Base-by-base conservation (phyloP, 1,140 invertebrate species). In the Diploscapter pachys region DNA sequence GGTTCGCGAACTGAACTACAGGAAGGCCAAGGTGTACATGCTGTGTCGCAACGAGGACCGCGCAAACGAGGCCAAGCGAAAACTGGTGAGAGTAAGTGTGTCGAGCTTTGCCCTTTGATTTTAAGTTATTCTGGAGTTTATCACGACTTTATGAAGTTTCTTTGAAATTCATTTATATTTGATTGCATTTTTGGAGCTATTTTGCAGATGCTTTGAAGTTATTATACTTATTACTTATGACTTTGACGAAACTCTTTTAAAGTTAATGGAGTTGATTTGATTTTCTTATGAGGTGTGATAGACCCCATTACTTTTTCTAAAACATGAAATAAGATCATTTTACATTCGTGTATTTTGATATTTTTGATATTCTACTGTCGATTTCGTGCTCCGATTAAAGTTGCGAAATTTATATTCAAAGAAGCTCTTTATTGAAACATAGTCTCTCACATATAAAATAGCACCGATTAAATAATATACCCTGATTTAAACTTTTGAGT, bases 1-100 rank as follows among this genome's bases (percentile, higher is more conserved):
- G 2, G 76, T 69, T 6, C 52, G 64, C 5, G 59, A 69, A n/a
- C 62, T 79, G 52, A 79, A 79, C 63, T 49, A 74, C 52, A 78
- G 54, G 31, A 72, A 72, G 56, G 78, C 75, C 50, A 79, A 78
- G 61, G 71, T 78, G 3, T 78, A 78, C 68, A 72, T 78, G 74
- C 57, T 78, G 56, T 78, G 77, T 66, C 48, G 77, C 4, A 78
- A 54, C 63, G 77, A 78, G 50, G 68, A 78, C 31, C 65, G 65
- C 2, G 77, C 56, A 3, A 71, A 77, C n/a, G 63, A 76, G 51
- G 74, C 77, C 5, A 78, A 72, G 59, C 8, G 67, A 11, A 53
- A 65, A 51, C 70, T 78, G 2, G 77, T 76, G 6, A 72, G 13
- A 63, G 71, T 72, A 67, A 72, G 56, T 6, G 6, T 8, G 31